A percentile compares a stretch with the other conserved stretches of the same genome.
phyloP scores from a whole-genome alignment of 2,888 invertebrate genomes.

The Zaprionus bogoriensis region DNA sequence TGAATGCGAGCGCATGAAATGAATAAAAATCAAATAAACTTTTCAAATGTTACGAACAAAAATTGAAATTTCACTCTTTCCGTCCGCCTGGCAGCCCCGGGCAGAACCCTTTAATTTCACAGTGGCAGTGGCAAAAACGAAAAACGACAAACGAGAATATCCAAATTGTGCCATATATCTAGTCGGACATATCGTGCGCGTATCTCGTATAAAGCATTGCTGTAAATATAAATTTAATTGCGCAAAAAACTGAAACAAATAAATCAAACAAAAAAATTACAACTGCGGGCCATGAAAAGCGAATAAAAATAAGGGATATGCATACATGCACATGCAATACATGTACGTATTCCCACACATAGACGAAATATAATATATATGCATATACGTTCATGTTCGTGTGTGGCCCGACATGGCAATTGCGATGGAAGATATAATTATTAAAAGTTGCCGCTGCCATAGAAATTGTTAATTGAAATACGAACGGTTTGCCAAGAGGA shows the following conservation, averaged over 20 bases:
- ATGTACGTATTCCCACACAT: neutral
- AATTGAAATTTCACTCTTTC: slow-evolving; percentile 24
- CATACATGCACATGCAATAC: neutral
- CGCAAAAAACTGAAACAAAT: slow-evolving; percentile 49
- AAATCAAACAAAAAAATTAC: slow-evolving; percentile 40
- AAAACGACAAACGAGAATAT: neutral
- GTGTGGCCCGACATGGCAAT: neutral
- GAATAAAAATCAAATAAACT: slow-evolving; percentile 49
- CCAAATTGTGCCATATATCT: slow-evolving; percentile 53
- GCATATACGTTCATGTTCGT: neutral
- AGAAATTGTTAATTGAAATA: slow-evolving; percentile 63
- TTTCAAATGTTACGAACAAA: slow-evolving; percentile 20
- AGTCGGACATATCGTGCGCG: slow-evolving; percentile 39
- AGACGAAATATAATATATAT: neutral
- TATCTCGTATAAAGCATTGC: slow-evolving; percentile 38
- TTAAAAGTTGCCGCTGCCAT: slow-evolving; percentile 36
- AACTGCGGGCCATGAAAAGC: slow-evolving; percentile 2
- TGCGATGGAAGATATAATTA: slow-evolving; percentile 55
- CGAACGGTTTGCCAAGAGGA: slow-evolving; percentile 21
- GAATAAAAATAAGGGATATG: neutral
- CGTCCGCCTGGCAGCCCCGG: neutral
- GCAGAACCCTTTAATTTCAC: slow-evolving; percentile 16
- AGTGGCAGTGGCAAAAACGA: neutral
- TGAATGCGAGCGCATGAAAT: slow-evolving; percentile 9
- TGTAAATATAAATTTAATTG: slow-evolving; percentile 76